Percentiles rank a stretch among this genome's conserved stretches.
Evolutionary conservation across 2,113 vertebrate species (phyloP).

Genomic region (Petroica traversi): DNA sequence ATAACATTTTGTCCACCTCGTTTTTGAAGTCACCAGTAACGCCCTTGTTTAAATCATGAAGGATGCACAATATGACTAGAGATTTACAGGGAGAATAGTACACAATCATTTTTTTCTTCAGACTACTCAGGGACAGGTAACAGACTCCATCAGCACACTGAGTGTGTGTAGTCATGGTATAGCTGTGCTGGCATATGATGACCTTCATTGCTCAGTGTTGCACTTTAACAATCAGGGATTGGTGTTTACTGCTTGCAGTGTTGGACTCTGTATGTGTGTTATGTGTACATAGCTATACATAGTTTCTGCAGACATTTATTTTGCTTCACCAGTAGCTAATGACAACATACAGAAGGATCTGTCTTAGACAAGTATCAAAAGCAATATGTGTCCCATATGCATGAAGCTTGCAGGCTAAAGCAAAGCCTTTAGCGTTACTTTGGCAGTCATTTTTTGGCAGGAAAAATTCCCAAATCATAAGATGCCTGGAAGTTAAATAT

Average conservation of each 20-base stretch:
- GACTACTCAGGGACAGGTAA: background rate
- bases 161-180: background rate
- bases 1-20: background rate
- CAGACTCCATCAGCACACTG: background rate
- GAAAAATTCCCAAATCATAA: background rate
- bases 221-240: background rate
- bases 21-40: background rate
- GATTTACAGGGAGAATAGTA: background rate
- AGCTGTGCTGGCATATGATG: background rate
- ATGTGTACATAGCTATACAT: background rate
- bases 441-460: constrained; percentile 14
- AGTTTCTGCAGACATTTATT: constrained; percentile 16
- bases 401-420: background rate
- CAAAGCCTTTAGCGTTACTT: background rate
- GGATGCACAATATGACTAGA: background rate
- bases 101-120: background rate
- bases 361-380: constrained; percentile 13
- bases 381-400: constrained; percentile 15
- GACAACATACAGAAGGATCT: constrained; percentile 41
- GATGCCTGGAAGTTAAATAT: background rate
- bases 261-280: background rate
- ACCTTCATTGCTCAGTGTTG: background rate
- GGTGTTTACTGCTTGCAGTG: background rate
- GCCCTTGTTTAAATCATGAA: background rate
- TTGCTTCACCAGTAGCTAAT: constrained; percentile 22